Evolutionary conservation across 1,140 invertebrate genomes (phyloP).

Genomic region (Drosophila busckii): DNA sequence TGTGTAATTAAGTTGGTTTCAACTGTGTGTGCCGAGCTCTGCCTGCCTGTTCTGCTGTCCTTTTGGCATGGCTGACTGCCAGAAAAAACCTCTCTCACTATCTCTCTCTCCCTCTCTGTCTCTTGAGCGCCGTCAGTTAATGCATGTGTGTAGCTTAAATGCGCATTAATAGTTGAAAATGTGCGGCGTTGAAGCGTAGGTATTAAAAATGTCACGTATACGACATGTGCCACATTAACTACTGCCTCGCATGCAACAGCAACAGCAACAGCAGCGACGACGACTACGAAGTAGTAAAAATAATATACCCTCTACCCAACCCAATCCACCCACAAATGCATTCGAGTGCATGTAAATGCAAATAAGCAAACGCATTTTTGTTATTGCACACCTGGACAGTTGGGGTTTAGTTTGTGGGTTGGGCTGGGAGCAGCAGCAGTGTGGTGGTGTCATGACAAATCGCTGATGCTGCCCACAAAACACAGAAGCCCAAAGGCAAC

Average conservation of each 20-base stretch:
- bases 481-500: constrained; percentile 5
- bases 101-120: constrained; percentile 2
- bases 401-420: too few species aligned
- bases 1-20: constrained; percentile 66
- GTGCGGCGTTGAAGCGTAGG: constrained; percentile 74
- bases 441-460: constrained; percentile 54
- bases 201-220: constrained; percentile 76
- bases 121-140: constrained; percentile 49
- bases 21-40: constrained; percentile 21
- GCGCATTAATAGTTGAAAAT: constrained; percentile 76
- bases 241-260: constrained; percentile 61
- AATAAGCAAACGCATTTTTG: constrained; percentile 28
- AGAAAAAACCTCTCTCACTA: neutral
- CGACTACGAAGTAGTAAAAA: constrained; percentile 1
- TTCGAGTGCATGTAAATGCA: constrained; percentile 66
- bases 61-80: constrained; percentile 3
- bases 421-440: too few species aligned
- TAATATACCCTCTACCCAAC: constrained; percentile 32
- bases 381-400: too few species aligned
- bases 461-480: constrained; percentile 49
- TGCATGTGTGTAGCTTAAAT: constrained; percentile 76
- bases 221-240: constrained; percentile 75
- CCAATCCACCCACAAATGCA: constrained; percentile 57
- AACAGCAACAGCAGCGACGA: constrained; percentile 6
- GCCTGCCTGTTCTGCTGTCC: constrained; percentile 11